These are phyloP conservation scores for Falco cherrug DNA, from an alignment of 2,797 vertebrate genomes.

Conservation along the genomic window DNA sequence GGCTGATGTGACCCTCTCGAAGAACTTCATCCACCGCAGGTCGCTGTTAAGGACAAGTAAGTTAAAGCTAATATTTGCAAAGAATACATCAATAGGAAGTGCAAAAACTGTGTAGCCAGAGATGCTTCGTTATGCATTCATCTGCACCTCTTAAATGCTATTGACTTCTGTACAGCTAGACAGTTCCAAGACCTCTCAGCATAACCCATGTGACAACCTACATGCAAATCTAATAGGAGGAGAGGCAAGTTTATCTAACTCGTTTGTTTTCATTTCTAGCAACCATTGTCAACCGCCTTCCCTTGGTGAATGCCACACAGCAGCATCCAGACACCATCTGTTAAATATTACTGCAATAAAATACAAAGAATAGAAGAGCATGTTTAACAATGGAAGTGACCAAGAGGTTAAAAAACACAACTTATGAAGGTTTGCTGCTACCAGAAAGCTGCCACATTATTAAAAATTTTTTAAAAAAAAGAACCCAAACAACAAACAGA, in stretches of 20 bases:
- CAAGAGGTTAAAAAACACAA: not conserved
- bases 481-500: not conserved
- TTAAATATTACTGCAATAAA: not conserved
- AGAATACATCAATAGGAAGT: not conserved
- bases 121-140: not conserved
- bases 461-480: not conserved
- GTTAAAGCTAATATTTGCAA: not conserved
- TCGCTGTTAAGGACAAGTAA: constrained; percentile 77
- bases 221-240: not conserved
- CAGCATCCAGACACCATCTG: not conserved
- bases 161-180: not conserved
- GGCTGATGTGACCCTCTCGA: constrained; percentile 92
- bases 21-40: constrained; percentile 90
- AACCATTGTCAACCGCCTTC: not conserved
- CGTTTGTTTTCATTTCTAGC: not conserved
- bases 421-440: not conserved
- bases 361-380: not conserved
- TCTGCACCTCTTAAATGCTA: not conserved
- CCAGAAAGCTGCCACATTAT: not conserved
- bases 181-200: not conserved
- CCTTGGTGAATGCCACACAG: not conserved
- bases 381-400: not conserved
- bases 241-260: not conserved
- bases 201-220: not conserved
- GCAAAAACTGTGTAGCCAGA: not conserved